Percentiles rank a stretch among this genome's conserved stretches.
phyloP scores from a whole-genome alignment of 2,888 invertebrate species.

The Caenorhabditis sp. region DNA sequence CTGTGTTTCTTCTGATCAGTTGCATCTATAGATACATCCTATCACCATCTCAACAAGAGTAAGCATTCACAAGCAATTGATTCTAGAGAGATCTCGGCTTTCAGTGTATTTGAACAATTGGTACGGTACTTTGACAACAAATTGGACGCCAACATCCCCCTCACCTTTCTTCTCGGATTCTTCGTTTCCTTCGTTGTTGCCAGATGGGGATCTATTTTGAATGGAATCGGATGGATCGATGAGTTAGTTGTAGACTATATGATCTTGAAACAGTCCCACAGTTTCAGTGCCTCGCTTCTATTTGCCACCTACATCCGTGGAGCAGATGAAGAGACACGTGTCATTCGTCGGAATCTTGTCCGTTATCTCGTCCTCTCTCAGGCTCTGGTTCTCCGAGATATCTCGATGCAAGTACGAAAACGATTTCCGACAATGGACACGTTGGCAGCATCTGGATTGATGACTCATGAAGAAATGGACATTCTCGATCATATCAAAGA shows the following conservation, averaged over 20 bases:
- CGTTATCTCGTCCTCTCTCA: constrained; percentile 75
- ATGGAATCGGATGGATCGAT: constrained; percentile 77
- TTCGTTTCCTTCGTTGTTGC: constrained; percentile 77
- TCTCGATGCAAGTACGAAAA: constrained; percentile 76
- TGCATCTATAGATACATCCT: constrained; percentile 78
- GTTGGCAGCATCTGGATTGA: constrained; percentile 72
- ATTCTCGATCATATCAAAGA: constrained; percentile 78
- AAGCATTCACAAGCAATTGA: constrained; percentile 19
- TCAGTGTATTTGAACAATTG: constrained; percentile 73
- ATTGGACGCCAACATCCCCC: constrained; percentile 74
- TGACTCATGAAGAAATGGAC: constrained; percentile 76
- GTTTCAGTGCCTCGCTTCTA: constrained; percentile 76
- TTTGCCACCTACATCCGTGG: constrained; percentile 75
- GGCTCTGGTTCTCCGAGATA: constrained; percentile 75
- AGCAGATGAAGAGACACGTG: constrained; percentile 67
- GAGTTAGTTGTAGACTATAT: constrained; percentile 58
- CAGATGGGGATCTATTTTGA: constrained; percentile 75
- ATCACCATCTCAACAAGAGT: constrained; percentile 74
- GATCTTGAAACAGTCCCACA: too few relatives aligned
- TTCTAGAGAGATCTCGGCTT: constrained; percentile 22
- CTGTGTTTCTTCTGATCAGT: constrained; percentile 76
- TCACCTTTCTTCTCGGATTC: constrained; percentile 76
- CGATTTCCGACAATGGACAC: constrained; percentile 78
- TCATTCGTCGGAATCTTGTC: constrained; percentile 72
- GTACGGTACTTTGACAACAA: constrained; percentile 77